Conservation (phyloP, 2,888 invertebrate genomes). For the Drosophila mimetica region DNA sequence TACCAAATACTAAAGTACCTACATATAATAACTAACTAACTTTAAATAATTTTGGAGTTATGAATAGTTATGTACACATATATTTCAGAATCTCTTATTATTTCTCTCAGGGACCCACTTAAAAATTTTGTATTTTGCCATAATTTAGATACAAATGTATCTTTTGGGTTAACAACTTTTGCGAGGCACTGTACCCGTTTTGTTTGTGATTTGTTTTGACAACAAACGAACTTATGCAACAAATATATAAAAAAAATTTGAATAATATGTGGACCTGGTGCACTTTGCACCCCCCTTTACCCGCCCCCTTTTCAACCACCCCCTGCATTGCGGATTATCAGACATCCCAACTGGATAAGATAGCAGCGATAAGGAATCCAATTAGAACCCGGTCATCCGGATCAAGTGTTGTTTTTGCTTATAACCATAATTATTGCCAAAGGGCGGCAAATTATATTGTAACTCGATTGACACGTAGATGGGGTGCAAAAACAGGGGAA, state of each 20-base stretch:
- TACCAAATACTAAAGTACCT: too few species aligned
- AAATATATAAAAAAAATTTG: background rate
- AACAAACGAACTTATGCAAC: slow-evolving; percentile 33
- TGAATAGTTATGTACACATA: too few species aligned
- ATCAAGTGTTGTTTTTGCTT: background rate
- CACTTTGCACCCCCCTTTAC: slow-evolving; percentile 8
- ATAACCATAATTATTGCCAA: background rate
- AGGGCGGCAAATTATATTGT: slow-evolving; percentile 15
- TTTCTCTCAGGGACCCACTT: too few species aligned
- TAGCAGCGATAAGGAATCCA: slow-evolving; percentile 3
- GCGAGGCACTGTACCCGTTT: slow-evolving; percentile 10
- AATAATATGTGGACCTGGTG: slow-evolving; percentile 4
- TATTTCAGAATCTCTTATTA: too few species aligned
- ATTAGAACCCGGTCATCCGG: background rate
- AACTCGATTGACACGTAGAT: slow-evolving; percentile 34
- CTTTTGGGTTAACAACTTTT: background rate
- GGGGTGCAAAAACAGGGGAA: slow-evolving; percentile 1
- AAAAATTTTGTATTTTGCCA: too few species aligned
- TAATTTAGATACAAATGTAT: background rate
- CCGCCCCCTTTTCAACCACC: background rate
- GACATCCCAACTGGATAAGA: slow-evolving; percentile 31
- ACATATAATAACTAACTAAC: too few species aligned
- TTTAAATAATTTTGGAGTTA: too few species aligned
- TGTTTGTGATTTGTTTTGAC: slow-evolving; percentile 33
- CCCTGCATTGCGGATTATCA: slow-evolving; percentile 2